A percentile compares a stretch with the other conserved stretches of the same genome.
Evolutionary conservation across 2,888 invertebrate species (phyloP).

Genomic region (Acrobasis consociella): DNA sequence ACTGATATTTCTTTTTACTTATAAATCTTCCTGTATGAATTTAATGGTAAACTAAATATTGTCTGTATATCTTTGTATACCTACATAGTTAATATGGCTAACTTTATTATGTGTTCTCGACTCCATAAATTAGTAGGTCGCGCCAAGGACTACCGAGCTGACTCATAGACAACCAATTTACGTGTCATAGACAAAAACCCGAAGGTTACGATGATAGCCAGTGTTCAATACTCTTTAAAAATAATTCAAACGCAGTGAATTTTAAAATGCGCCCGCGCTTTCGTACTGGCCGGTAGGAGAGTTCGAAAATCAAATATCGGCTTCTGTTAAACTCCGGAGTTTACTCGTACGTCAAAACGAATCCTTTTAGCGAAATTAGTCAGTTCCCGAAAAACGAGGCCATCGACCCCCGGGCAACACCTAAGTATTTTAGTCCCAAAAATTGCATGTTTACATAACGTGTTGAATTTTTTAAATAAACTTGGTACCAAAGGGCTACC

Average conservation of each 20-base stretch:
- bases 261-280: conserved; percentile 53
- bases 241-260: conserved; percentile 37
- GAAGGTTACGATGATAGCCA: conserved; percentile 3
- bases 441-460: conserved; percentile 79
- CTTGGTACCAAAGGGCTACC: conserved; percentile 65
- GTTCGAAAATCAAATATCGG: conserved; percentile 48
- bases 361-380: conserved; percentile 75
- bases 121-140: conserved; percentile 27
- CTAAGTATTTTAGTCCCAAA: conserved; percentile 78
- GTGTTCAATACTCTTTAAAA: conserved; percentile 37
- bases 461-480: conserved; percentile 74
- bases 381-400: conserved; percentile 79
- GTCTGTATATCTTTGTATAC: no score
- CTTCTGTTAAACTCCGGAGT: conserved; percentile 47
- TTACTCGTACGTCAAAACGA: conserved; percentile 47
- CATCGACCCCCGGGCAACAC: conserved; percentile 72
- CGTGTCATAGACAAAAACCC: conserved; percentile 18
- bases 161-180: conserved; percentile 16
- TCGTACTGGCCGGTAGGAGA: conserved; percentile 36
- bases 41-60: no score
- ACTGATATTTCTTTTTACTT: no score
- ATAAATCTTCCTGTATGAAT: no score
- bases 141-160: conserved; percentile 29
- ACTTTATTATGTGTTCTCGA: not conserved
- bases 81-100: no score